Evolutionary conservation across 2,888 invertebrate species (phyloP).

Genomic region (Melanophora roralis): DNA sequence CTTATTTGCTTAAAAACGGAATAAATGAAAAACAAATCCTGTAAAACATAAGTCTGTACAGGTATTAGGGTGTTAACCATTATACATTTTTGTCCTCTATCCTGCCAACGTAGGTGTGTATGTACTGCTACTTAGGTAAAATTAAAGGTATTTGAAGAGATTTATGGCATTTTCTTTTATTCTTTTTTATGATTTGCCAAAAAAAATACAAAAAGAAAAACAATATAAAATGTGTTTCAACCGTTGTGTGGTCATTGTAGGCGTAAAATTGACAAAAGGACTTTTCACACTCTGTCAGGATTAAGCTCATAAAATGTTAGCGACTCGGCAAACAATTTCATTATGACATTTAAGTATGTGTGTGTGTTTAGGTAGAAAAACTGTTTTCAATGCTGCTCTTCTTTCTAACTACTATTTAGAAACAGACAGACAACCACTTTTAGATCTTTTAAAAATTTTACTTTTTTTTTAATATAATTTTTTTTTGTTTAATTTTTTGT

Average conservation of each 20-base stretch:
- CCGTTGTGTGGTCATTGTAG: slow-evolving; percentile 49
- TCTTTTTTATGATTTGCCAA: not conserved
- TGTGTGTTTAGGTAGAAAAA: not conserved
- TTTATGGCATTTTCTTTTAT: slow-evolving; percentile 11
- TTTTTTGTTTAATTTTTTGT: not conserved
- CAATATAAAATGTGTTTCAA: not conserved
- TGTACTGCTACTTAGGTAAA: slow-evolving; percentile 19
- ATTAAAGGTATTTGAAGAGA: slow-evolving; percentile 36
- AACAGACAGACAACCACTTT: not conserved
- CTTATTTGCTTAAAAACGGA: not conserved
- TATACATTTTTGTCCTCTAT: not conserved
- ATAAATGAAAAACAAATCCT: not conserved
- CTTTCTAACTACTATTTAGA: not conserved
- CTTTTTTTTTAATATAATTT: slow-evolving; percentile 2
- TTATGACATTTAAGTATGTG: slow-evolving; percentile 48
- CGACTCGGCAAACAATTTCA: slow-evolving; percentile 32
- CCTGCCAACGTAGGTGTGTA: not conserved
- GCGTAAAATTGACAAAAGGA: slow-evolving; percentile 66
- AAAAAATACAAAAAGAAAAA: not conserved
- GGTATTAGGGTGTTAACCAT: not conserved
- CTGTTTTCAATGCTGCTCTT: not conserved
- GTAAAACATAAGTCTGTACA: not conserved
- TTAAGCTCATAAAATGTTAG: slow-evolving; percentile 55
- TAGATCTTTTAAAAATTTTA: not conserved
- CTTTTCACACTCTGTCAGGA: slow-evolving; percentile 72